Base-by-base conservation (phyloP, 1,140 invertebrate species). In the Pseudomyrmex concolor region DNA sequence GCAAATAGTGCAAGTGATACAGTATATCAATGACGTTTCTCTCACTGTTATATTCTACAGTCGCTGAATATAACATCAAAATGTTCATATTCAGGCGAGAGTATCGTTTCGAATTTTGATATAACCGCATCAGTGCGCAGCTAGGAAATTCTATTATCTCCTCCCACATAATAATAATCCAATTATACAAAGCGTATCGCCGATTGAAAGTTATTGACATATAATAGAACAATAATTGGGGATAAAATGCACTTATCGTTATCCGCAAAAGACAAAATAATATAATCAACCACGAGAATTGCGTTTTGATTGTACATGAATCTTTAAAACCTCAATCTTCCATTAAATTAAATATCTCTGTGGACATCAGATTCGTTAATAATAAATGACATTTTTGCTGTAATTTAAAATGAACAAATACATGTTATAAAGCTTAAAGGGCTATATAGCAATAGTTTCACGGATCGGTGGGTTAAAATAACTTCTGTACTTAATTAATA, bases 71-170 rank as follows among this genome's bases (percentile, higher is more conserved):
- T 78, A 68, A 70, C 59, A 80, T 80, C 55, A 60, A 71, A 80
- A 80, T 80, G 76, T 80, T 70, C 50, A 13, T 15, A 19, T 80
- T 71, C 64, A 66, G 51, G 4, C 12, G 64, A 48, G 43, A 13
- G 34, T 34, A 71, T 25, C 76, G 54, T 68, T 68, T 17, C 19
- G n/a, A 50, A 80, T 80, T 80, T 80, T 80, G 66, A 70, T 60
- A 17, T 59, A 59, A 50, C 22, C 54, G 54, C 43, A 71, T 71
- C 43, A 60, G n/a, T 80, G 76, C 54, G 45, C 17, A n/a, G 43
- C 43, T 80, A 80, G 76, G 54, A 80, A 80, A 80, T 80, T 70
- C 76, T 71, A 80, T 80, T 80, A 80, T 80, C 54, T 22, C 71
- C 48, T 59, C 19, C 54, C 45, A 80, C 12, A 10, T 80, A 80